A percentile compares a stretch with the other conserved stretches of the same genome.
These are phyloP conservation scores for Malacoraja senta DNA, from an alignment of 2,797 vertebrate species.

Conservation along the genomic window DNA sequence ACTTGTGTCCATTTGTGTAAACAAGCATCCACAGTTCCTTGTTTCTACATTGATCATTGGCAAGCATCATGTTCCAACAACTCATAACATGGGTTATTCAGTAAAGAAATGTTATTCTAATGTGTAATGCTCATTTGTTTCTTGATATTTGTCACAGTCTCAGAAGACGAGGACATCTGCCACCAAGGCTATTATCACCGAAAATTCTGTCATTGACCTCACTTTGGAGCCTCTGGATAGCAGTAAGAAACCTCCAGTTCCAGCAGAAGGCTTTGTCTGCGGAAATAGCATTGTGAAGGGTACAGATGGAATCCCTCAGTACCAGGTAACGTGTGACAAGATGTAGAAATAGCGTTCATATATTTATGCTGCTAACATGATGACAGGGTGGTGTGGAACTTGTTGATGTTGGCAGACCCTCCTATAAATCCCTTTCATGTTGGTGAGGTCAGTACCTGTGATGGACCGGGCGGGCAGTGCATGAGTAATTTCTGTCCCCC, in stretches of 20 bases:
- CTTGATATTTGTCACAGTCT: not conserved
- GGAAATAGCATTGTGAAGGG: conserved; percentile 16
- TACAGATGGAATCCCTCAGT: conserved; percentile 21
- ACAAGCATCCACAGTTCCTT: no score
- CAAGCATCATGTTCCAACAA: not conserved
- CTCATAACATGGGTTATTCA: not conserved
- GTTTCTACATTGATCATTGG: not conserved
- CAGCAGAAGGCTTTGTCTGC: not conserved
- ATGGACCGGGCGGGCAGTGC: no score
- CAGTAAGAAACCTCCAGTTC: not conserved
- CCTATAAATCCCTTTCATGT: no score
- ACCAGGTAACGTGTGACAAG: conserved; percentile 11
- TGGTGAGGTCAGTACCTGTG: no score
- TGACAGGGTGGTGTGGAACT: no score
- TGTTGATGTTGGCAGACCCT: no score
- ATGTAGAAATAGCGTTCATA: not conserved
- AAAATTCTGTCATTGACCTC: conserved; percentile 24
- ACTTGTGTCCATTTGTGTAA: no score
- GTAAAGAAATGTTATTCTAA: not conserved
- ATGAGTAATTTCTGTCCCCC: not conserved
- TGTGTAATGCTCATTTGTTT: not conserved
- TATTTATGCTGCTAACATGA: not conserved
- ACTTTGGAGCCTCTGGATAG: conserved; percentile 4
- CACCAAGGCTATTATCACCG: not conserved
- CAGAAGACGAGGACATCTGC: not conserved